Percentiles rank a stretch among this genome's conserved stretches.
Conservation (phyloP, 2,113 vertebrate genomes). For the Dendropsophus ebraccatus region DNA sequence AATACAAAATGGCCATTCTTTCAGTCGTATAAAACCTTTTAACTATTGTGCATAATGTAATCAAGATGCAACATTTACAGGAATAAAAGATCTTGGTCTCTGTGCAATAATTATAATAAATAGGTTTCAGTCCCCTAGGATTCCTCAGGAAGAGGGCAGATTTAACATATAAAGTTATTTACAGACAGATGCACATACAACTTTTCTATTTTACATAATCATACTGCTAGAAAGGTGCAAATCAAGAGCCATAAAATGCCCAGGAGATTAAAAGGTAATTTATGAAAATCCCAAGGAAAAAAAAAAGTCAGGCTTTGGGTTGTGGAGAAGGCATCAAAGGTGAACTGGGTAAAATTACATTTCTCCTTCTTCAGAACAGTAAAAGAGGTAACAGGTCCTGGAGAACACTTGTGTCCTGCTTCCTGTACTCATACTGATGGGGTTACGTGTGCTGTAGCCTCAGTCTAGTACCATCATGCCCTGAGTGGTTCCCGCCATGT, state of each 20-base stretch:
- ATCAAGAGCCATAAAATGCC: background rate
- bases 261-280: slow-evolving; percentile 34
- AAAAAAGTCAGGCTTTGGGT: slow-evolving; percentile 16
- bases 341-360: slow-evolving; percentile 20
- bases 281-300: background rate
- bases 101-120: slow-evolving; percentile 31
- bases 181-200: background rate
- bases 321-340: slow-evolving; percentile 53
- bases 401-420: background rate
- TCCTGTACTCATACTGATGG: background rate
- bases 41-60: background rate
- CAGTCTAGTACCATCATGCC: background rate
- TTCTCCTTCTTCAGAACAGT: background rate
- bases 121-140: background rate
- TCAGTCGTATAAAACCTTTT: background rate
- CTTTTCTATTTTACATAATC: background rate
- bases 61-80: background rate
- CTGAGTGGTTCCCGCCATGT: background rate
- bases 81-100: background rate
- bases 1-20: background rate
- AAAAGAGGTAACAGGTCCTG: background rate
- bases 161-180: slow-evolving; percentile 30
- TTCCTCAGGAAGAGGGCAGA: background rate
- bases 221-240: background rate
- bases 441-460: background rate